phyloP scores from a whole-genome alignment of 2,113 vertebrate species.

The Poicephalus meyeri region DNA sequence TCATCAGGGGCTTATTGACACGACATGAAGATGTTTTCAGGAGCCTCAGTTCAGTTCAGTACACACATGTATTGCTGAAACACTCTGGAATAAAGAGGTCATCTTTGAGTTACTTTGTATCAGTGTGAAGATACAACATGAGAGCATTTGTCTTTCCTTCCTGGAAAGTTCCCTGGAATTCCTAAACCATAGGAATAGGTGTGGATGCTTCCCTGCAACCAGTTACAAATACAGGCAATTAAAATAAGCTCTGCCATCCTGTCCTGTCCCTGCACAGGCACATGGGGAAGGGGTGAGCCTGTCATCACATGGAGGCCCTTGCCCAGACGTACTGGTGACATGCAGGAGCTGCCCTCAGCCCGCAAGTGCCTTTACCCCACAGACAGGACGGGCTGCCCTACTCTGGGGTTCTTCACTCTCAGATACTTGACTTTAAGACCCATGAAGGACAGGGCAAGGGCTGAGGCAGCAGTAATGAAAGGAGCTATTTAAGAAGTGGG shows the following conservation, averaged over 20 bases:
- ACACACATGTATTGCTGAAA: not conserved
- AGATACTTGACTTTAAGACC: not conserved
- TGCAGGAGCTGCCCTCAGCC: not conserved
- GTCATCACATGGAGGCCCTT: rapidly evolving
- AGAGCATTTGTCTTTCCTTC: not conserved
- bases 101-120: not conserved
- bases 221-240: not conserved
- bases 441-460: not conserved
- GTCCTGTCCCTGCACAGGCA: rapidly evolving
- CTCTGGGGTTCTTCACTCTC: not conserved
- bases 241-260: rapidly evolving
- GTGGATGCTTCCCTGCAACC: not conserved
- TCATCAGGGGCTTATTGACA: rapidly evolving
- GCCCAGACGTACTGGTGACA: not conserved
- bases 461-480: not conserved
- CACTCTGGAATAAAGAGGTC: rapidly evolving
- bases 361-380: not conserved
- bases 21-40: not conserved
- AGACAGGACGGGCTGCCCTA: not conserved
- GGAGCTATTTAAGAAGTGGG: not conserved
- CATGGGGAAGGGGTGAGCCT: rapidly evolving
- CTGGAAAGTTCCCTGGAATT: not conserved
- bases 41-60: rapidly evolving
- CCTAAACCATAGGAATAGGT: not conserved
- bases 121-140: not conserved